phyloP scores from a whole-genome alignment of 2,113 vertebrate genomes.

The Dasyurus viverrinus region DNA sequence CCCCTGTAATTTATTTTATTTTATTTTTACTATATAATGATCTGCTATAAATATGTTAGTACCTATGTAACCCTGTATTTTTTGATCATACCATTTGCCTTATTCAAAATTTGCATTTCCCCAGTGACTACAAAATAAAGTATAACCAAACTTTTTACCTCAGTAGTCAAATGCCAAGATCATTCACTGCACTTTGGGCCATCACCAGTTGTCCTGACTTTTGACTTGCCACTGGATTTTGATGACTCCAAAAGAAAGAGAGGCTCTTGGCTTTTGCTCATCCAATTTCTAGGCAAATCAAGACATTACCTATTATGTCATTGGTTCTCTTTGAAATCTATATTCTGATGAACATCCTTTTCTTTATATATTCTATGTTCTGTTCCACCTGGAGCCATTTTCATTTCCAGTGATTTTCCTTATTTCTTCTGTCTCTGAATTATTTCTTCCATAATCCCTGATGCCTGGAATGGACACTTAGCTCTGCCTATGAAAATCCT shows the following conservation, averaged over 20 bases:
- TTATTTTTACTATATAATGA: not conserved
- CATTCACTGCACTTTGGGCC: not conserved
- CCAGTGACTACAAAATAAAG: not conserved
- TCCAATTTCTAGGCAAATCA: not conserved
- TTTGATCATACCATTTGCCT: not conserved
- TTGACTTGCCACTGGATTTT: not conserved
- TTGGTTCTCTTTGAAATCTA: not conserved
- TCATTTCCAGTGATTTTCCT: not conserved
- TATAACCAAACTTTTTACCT: not conserved
- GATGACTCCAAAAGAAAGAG: not conserved
- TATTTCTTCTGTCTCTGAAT: not conserved
- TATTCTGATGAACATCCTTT: not conserved
- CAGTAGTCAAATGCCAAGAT: not conserved
- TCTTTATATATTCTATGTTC: not conserved
- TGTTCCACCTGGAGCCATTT: not conserved
- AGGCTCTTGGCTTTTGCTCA: not conserved
- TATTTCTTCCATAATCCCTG: not conserved
- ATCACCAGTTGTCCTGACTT: not conserved
- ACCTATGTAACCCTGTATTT: not conserved
- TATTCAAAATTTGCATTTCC: not conserved
- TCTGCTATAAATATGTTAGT: not conserved
- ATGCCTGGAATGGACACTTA: not conserved
- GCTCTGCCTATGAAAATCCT: not conserved
- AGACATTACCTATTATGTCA: not conserved
- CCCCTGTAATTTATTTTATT: not conserved